Conservation (phyloP, 2,888 invertebrate genomes). For the Xestia c-nigrum region DNA sequence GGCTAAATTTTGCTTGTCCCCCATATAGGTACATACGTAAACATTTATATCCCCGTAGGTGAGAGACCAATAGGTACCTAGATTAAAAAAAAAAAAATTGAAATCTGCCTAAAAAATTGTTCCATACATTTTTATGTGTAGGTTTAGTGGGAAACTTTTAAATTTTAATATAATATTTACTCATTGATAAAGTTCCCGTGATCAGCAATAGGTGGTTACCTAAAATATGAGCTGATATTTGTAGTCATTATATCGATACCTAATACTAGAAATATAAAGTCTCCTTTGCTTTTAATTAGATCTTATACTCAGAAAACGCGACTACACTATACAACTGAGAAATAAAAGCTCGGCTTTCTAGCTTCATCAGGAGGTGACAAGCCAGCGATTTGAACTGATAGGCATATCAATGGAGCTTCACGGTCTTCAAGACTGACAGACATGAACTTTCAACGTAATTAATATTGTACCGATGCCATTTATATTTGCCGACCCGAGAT, state of each 20-base stretch:
- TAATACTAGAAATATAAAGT: background rate
- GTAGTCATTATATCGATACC: background rate
- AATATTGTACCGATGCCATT: constrained; percentile 67
- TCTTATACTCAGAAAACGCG: background rate
- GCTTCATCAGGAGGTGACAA: constrained; percentile 52
- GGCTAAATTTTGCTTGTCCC: no score
- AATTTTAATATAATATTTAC: no score
- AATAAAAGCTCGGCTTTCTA: constrained; percentile 25
- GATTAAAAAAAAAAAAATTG: no score
- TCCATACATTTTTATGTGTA: no score
- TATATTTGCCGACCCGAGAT: constrained; percentile 60
- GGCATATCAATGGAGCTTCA: constrained; percentile 73
- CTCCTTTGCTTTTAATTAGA: background rate
- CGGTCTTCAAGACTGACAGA: constrained; percentile 68
- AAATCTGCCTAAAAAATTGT: no score
- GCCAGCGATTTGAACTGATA: constrained; percentile 65
- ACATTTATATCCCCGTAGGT: no score
- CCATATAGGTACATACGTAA: no score
- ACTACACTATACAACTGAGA: background rate
- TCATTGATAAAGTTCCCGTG: background rate
- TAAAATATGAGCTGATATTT: background rate
- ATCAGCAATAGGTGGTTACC: background rate
- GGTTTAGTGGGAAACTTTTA: no score
- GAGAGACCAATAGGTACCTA: no score
- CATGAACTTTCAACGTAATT: constrained; percentile 72